Conservation (phyloP, 2,888 invertebrate genomes). For the Mythimna albipuncta region DNA sequence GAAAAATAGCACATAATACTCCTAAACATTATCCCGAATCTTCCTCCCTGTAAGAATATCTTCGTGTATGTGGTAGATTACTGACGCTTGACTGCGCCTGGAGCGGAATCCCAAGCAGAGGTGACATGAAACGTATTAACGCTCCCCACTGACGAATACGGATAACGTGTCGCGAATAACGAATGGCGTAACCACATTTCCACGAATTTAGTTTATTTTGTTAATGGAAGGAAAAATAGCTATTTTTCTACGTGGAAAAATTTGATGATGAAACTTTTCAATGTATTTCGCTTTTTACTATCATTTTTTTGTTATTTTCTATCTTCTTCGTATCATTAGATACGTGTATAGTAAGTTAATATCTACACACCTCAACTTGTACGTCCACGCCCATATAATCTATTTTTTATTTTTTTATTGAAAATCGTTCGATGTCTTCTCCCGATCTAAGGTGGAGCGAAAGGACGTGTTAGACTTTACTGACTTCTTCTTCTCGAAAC, state of each 20-base stretch:
- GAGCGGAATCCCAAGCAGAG: constrained; percentile 32
- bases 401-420: no score
- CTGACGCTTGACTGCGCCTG: constrained; percentile 15
- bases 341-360: no score
- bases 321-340: no score
- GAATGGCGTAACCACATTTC: constrained; percentile 9
- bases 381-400: no score
- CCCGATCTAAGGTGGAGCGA: no score
- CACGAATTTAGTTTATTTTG: constrained; percentile 34
- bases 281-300: background rate
- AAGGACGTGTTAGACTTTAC: no score
- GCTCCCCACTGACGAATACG: constrained; percentile 32
- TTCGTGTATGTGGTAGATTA: constrained; percentile 21
- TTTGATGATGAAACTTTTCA: background rate
- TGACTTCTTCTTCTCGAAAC: no score
- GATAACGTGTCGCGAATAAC: constrained; percentile 47
- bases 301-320: no score
- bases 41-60: constrained; percentile 7
- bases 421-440: no score
- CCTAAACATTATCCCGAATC: no score
- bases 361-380: no score
- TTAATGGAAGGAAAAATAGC: constrained; percentile 30
- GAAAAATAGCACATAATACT: no score
- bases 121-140: constrained; percentile 48
- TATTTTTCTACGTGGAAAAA: constrained; percentile 38